A percentile compares a stretch with the other conserved stretches of the same genome.
Evolutionary conservation across 2,888 invertebrate genomes (phyloP).

Genomic region (Cephus runcator): DNA sequence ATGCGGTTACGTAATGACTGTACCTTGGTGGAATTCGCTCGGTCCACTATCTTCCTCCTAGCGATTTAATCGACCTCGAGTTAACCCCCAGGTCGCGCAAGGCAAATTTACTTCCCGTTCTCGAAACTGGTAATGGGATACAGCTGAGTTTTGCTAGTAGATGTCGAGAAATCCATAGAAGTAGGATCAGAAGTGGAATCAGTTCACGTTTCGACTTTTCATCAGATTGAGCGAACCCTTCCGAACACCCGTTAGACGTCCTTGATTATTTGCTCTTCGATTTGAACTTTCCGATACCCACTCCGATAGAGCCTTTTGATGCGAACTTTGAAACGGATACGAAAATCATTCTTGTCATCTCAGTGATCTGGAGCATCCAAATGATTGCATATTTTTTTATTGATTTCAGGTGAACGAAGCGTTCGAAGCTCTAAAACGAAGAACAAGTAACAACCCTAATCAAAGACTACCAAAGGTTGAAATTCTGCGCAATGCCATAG

Average conservation of each 20-base stretch:
- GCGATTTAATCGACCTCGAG: neutral
- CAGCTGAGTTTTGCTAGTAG: neutral
- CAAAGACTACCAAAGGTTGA: slow-evolving; percentile 97
- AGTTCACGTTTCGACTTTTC: neutral
- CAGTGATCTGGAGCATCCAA: too few relatives aligned
- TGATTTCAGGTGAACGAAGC: slow-evolving; percentile 91
- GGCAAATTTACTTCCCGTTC: neutral
- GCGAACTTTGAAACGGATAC: too few relatives aligned
- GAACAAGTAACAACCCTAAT: slow-evolving; percentile 95
- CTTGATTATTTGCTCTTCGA: too few relatives aligned
- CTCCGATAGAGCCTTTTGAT: too few relatives aligned
- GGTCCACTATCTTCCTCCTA: neutral
- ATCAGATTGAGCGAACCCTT: neutral
- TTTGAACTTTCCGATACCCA: too few relatives aligned
- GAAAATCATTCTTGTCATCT: neutral
- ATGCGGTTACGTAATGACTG: neutral
- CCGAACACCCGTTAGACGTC: too few relatives aligned
- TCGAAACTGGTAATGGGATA: neutral
- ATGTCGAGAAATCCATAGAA: neutral
- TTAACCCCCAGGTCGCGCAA: neutral
- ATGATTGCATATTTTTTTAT: neutral
- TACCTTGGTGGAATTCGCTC: neutral
- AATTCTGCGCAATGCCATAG: slow-evolving; percentile 96
- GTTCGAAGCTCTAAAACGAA: slow-evolving; percentile 91
- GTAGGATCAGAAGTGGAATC: neutral